Evolutionary conservation across 2,113 vertebrate species (phyloP).

Genomic region (Pan paniscus): DNA sequence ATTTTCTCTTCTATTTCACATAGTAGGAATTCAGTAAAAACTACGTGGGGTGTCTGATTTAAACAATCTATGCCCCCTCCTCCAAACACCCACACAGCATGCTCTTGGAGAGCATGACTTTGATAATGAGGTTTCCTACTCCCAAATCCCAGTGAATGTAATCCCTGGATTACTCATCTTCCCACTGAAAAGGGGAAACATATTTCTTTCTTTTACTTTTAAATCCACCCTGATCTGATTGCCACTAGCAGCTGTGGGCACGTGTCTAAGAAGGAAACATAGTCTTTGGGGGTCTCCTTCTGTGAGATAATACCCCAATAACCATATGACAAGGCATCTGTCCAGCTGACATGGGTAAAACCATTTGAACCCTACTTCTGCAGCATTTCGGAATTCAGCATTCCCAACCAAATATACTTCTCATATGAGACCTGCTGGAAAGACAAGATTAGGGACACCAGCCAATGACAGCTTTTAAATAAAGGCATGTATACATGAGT

Average conservation of each 20-base stretch:
- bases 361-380: neutral
- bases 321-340: neutral
- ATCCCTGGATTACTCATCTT: neutral
- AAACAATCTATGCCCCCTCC: neutral
- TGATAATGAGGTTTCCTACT: neutral
- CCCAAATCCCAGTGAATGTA: neutral
- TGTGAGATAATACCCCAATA: neutral
- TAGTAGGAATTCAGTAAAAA: conserved; percentile 5
- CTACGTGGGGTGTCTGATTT: neutral
- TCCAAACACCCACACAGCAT: neutral
- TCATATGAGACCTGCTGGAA: neutral
- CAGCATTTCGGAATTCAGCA: conserved; percentile 26
- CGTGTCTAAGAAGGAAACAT: neutral
- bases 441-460: neutral
- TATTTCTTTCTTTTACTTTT: neutral
- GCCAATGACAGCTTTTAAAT: conserved; percentile 21
- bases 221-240: neutral
- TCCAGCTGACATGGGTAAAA: neutral
- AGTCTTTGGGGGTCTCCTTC: neutral
- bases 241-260: neutral
- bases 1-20: neutral
- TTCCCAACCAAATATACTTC: neutral
- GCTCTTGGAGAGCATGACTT: neutral
- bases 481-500: neutral
- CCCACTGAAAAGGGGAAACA: neutral